Percentiles rank a stretch among this genome's conserved stretches.
Evolutionary conservation across 2,888 invertebrate species (phyloP).

Genomic region (Minunthozetes semirufus): DNA sequence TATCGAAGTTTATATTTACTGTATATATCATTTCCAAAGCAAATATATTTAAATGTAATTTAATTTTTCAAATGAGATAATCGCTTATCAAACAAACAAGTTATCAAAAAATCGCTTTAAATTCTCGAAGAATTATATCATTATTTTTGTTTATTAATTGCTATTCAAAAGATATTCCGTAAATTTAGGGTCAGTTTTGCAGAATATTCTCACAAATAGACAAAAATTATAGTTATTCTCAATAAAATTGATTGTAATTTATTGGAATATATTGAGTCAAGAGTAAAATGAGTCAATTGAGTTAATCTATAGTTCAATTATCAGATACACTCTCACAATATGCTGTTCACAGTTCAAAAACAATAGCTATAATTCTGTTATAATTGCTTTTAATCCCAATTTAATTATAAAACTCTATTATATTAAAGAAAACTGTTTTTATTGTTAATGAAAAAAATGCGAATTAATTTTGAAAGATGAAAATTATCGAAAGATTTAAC

Average conservation of each 20-base stretch:
- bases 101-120: not conserved
- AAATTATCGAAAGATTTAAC: constrained; percentile 1
- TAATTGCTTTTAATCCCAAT: no score
- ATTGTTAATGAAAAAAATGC: not conserved
- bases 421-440: not conserved
- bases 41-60: not conserved
- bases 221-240: no score
- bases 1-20: not conserved
- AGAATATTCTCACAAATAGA: not conserved
- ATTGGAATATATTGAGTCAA: no score
- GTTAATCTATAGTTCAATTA: no score
- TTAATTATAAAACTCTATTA: no score
- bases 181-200: not conserved
- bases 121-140: not conserved
- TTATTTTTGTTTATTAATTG: not conserved
- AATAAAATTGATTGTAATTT: no score
- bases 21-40: not conserved
- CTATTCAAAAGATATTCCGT: not conserved
- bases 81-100: constrained; percentile 2
- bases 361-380: no score
- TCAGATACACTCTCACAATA: no score
- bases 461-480: not conserved
- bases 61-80: not conserved
- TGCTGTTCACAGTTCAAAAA: no score
- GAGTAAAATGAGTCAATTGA: no score